These are phyloP conservation scores for Urosaurus nigricauda DNA, from an alignment of 2,797 vertebrate species.

Conservation along the genomic window DNA sequence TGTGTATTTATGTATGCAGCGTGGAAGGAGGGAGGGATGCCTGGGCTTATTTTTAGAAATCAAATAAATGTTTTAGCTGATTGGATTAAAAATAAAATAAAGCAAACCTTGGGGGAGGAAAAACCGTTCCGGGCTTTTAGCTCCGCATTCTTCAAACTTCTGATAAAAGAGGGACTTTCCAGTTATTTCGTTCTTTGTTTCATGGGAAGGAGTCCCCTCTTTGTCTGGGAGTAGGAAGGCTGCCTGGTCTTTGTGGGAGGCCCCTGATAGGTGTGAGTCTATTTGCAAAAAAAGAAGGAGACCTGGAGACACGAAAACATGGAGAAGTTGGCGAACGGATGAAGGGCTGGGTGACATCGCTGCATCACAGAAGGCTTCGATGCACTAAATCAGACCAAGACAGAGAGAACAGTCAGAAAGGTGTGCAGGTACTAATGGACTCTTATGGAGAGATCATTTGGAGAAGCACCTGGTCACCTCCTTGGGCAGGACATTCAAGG, in stretches of 20 bases:
- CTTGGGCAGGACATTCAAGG: neutral
- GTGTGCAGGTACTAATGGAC: neutral
- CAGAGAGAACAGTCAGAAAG: neutral
- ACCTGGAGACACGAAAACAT: neutral
- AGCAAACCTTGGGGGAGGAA: neutral
- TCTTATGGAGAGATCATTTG: neutral
- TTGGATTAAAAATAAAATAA: conserved; percentile 15
- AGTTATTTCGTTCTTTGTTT: no score
- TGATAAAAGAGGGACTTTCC: neutral
- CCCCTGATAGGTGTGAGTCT: no score
- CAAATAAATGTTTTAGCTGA: neutral
- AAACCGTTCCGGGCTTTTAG: neutral
- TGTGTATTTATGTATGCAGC: conserved; percentile 3
- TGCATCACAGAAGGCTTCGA: no score
- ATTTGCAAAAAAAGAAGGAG: neutral
- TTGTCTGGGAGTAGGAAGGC: neutral
- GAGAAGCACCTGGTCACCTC: neutral
- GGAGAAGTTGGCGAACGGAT: neutral
- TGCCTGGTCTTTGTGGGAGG: neutral
- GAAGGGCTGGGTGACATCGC: neutral
- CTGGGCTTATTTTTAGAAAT: conserved; percentile 36
- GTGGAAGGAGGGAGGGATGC: neutral
- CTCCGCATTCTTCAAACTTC: neutral
- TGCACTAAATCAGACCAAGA: no score
- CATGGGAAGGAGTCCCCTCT: neutral